Base-by-base conservation (phyloP, 2,888 invertebrate species). In the Tromatobia lineatoria region DNA sequence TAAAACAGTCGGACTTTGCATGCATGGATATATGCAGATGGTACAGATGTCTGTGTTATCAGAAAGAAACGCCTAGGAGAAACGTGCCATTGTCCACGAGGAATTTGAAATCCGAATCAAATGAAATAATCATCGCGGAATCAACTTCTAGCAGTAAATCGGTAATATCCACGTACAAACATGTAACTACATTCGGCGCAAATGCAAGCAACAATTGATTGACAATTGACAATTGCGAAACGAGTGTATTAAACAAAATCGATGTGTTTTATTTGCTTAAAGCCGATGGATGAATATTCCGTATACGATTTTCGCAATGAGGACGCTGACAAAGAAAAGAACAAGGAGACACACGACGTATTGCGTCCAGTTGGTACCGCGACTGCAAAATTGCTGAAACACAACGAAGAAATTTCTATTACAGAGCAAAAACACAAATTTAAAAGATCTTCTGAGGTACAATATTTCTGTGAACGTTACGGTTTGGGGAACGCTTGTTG, bases 21-120 rank as follows among this genome's bases (percentile, higher is more conserved):
- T 13, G 50, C 50, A 50, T 50, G 50, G n/a, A 50, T 50, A 50
- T 50, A 50, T 50, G 50, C 50, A 45, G 45, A 13, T 45, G 45
- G 45, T 45, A 13, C 45, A 13, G 45, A 45, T 45, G 45, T 45
- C 45, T 45, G 45, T 45, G 45, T 45, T 45, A 13, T 45, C 45
- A 45, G 45, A 45, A 45, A 45, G 45, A 45, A 45, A 45, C 45
- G 45, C 45, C 45, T 45, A 45, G n/a, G n/a, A 50, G 50, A n/a
- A 50, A 50, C 50, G 50, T 50, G 50, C 50, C 50, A 13, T 50
- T 50, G 50, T 50, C 50, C 50, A 50, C 50, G 50, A 50, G 50
- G 50, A 50, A 50, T 50, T 50, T 50, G 50, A 50, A 50, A 50
- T 50, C 50, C 50, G 50, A 50, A 50, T 50, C n/a, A 50, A 50